Evolutionary conservation across 2,797 vertebrate species (phyloP).

Genomic region (Chromis chromis): DNA sequence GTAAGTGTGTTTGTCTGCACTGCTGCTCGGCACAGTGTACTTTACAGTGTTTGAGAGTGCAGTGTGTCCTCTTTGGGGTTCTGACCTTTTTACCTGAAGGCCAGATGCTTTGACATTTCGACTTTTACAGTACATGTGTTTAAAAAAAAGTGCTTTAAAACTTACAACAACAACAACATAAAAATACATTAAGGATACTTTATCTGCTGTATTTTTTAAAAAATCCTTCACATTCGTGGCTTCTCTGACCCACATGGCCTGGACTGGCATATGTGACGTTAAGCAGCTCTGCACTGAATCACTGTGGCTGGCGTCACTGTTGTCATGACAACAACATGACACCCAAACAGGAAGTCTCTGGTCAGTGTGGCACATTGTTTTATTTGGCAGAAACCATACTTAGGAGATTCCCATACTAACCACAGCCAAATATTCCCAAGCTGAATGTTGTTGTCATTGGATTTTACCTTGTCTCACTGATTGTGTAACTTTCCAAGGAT

Average conservation of each 20-base stretch:
- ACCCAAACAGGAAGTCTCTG: conserved; percentile 76
- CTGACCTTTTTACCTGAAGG: conserved; percentile 7
- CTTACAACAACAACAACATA: neutral
- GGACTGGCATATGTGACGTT: conserved; percentile 33
- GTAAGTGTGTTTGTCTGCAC: conserved; percentile 19
- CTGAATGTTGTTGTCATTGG: neutral
- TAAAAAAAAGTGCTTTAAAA: neutral
- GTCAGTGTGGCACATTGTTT: conserved; percentile 62
- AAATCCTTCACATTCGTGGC: neutral
- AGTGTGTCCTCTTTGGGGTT: neutral
- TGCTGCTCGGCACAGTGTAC: conserved; percentile 8
- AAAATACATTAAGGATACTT: neutral
- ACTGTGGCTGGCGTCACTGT: conserved; percentile 66
- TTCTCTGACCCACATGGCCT: conserved; percentile 30
- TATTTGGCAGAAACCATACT: conserved; percentile 15
- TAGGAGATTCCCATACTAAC: conserved; percentile 32
- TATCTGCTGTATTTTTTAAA: conserved; percentile 1
- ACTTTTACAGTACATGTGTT: neutral
- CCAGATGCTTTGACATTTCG: neutral
- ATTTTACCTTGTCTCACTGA: conserved; percentile 8
- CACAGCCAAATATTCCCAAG: neutral
- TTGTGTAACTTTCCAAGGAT: conserved; percentile 1
- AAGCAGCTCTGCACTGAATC: conserved; percentile 46
- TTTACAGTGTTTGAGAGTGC: conserved; percentile 4
- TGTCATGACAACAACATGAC: conserved; percentile 63